phyloP scores from a whole-genome alignment of 2,113 vertebrate genomes.

The Prionailurus bengalensis region DNA sequence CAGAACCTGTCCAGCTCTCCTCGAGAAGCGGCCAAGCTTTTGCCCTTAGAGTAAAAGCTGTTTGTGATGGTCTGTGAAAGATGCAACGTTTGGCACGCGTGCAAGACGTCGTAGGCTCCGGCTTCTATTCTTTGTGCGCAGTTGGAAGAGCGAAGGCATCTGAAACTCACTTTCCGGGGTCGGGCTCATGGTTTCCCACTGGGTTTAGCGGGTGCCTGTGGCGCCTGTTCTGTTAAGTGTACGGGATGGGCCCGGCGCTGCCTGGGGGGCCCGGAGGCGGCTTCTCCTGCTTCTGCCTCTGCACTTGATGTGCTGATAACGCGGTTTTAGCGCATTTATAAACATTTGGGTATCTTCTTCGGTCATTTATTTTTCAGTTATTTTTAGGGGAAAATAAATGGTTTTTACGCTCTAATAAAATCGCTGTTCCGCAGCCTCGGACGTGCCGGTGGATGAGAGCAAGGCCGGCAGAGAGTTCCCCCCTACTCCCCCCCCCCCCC shows the following conservation, averaged over 20 bases:
- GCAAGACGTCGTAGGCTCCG: not conserved
- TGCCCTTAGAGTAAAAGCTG: not conserved
- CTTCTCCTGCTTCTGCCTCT: not conserved
- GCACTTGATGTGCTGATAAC: not conserved
- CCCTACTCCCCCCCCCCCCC: rapidly evolving
- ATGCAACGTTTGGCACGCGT: not conserved
- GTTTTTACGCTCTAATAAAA: constrained; percentile 37
- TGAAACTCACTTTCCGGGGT: not conserved
- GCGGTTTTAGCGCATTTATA: constrained; percentile 41
- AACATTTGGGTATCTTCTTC: constrained; percentile 33
- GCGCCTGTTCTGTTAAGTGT: rapidly evolving
- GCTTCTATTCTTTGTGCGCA: not conserved
- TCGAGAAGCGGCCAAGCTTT: not conserved
- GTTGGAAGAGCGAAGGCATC: not conserved
- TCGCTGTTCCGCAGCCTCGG: not conserved
- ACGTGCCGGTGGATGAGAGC: not conserved
- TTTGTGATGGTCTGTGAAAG: constrained; percentile 16
- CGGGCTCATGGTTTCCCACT: not conserved
- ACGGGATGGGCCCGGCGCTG: rapidly evolving
- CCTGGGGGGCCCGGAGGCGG: not conserved
- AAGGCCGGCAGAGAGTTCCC: not conserved
- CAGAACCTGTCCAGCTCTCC: not conserved
- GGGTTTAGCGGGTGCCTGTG: rapidly evolving
- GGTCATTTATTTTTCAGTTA: constrained; percentile 66
- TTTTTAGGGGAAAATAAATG: constrained; percentile 60